Evolutionary conservation across 1,140 invertebrate species (phyloP).

Genomic region (Teleopsis dalmanni): DNA sequence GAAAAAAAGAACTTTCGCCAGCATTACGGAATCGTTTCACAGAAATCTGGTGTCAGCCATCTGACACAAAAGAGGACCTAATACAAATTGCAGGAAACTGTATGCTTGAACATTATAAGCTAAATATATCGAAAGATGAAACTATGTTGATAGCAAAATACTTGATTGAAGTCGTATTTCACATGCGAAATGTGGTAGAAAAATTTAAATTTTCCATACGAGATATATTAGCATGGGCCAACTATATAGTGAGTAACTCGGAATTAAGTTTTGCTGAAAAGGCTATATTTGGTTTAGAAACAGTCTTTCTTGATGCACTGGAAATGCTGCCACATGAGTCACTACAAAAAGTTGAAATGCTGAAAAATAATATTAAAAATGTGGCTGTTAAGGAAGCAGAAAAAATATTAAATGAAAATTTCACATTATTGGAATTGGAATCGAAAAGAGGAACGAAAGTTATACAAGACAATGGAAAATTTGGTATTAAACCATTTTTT

Average conservation of each 20-base stretch:
- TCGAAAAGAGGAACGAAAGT: conserved; percentile 25
- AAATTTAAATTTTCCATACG: conserved; percentile 81
- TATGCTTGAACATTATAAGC: conserved; percentile 15
- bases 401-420: conserved; percentile 18
- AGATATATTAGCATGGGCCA: conserved; percentile 87
- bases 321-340: conserved; percentile 50
- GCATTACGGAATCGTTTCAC: conserved; percentile 96
- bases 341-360: conserved; percentile 22
- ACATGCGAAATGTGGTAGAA: conserved; percentile 45
- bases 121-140: conserved; percentile 2
- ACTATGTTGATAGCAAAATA: conserved; percentile 28
- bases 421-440: conserved; percentile 17
- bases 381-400: conserved; percentile 24
- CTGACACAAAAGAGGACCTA: conserved; percentile 58
- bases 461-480: conserved; percentile 31
- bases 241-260: conserved; percentile 74
- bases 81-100: conserved; percentile 45
- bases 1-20: conserved; percentile 98
- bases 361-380: conserved; percentile 18
- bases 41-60: conserved; percentile 89
- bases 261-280: conserved; percentile 53
- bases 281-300: conserved; percentile 80
- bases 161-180: conserved; percentile 35
- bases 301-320: conserved; percentile 87
- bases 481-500: conserved; percentile 68